Base-by-base conservation (phyloP, 2,797 vertebrate genomes). In the Tragelaphus oryx region DNA sequence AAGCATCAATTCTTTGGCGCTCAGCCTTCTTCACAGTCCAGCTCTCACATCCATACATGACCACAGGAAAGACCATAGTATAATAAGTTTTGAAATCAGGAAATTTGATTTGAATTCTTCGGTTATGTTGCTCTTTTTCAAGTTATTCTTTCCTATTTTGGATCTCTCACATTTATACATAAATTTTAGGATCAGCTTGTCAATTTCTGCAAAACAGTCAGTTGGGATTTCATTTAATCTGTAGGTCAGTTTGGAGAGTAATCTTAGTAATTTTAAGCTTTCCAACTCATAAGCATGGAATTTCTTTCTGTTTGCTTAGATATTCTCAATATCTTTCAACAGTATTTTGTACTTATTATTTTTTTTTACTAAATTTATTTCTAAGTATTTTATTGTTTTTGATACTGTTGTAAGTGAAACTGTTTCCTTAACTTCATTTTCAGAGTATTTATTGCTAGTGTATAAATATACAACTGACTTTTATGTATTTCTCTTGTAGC, bases 51-150 rank as follows among this genome's bases (percentile, higher is more conserved):
- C 33, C 33, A 33, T 33, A 33, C 33, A 33, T 33, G 33, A 33
- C 33, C 33, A 33, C 33, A 33, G 33, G 33, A 33, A 33, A 33
- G 33, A 33, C 33, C 33, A 33, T 33, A 33, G 33, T 78, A 48
- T 54, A 74, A n/a, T 50, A 55, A 60, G 13, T 84, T 89, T 93
- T 93, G 87, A 97, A 94, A 92, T 93, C 55, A 83, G 54, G 20
- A 75, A 93, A 93, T 88, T 83, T 89, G 50, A 91, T 82, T 76
- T 83, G 65, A 93, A 11, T 54, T 5, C 14, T 60, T 33, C 7
- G 79, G 9, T 57, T 86, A 50, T 71, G 22, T 90, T 76, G 12
- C 54, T 75, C 62, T 76, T 57, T 74, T 74, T 41, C 52, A 57
- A 8, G 86, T 83, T 33, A 6, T 71, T 89, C 74, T 80, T 7